Conservation (phyloP, 2,113 vertebrate species). For the Coregonus clupeaformis region DNA sequence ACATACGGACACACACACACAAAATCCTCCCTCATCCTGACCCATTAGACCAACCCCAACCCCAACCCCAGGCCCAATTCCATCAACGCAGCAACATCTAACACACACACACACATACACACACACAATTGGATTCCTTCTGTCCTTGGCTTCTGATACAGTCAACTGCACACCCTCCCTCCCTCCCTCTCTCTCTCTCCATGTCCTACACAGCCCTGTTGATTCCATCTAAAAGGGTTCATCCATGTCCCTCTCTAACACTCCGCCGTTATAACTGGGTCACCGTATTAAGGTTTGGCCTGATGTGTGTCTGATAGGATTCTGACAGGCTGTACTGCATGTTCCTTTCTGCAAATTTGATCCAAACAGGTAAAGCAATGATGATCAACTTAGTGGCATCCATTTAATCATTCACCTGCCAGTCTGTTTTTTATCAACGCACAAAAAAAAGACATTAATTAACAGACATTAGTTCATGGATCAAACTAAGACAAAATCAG, state of each 20-base stretch:
- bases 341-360: too few relatives aligned
- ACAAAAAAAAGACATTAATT: not conserved
- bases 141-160: not conserved
- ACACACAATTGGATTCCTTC: constrained; percentile 17
- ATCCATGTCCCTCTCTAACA: not conserved
- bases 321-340: too few relatives aligned
- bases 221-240: constrained; percentile 18
- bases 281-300: constrained; percentile 29
- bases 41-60: not conserved
- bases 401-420: not conserved
- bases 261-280: constrained; percentile 35
- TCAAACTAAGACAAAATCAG: not conserved
- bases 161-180: not conserved
- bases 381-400: not conserved
- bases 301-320: not conserved
- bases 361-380: too few relatives aligned
- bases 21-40: not conserved
- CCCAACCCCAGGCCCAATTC: constrained; percentile 5
- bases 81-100: constrained; percentile 47
- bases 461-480: not conserved
- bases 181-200: not conserved
- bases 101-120: constrained; percentile 25
- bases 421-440: not conserved
- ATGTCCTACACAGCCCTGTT: not conserved
- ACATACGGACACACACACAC: too few relatives aligned